Evolutionary conservation across 1,140 invertebrate genomes (phyloP).

Genomic region (Nephila pilipes): DNA sequence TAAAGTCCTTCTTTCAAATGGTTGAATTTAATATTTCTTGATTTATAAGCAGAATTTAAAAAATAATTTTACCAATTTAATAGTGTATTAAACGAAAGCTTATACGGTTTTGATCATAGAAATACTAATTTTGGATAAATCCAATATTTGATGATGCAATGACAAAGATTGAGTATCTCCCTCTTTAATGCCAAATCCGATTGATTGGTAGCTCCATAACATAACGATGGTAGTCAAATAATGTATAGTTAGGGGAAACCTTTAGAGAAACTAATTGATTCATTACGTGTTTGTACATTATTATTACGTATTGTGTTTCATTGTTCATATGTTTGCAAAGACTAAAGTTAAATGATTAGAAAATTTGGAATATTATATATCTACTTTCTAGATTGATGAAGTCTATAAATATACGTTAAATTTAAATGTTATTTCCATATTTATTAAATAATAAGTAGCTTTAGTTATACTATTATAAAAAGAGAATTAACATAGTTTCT

Average conservation of each 20-base stretch:
- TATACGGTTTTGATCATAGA: conserved; percentile 22
- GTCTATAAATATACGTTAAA: no score
- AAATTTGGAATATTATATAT: no score
- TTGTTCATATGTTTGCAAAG: not conserved
- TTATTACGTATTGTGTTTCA: conserved; percentile 37
- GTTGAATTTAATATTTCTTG: no score
- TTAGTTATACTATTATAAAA: no score
- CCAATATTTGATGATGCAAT: conserved; percentile 38
- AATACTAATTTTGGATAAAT: conserved; percentile 19
- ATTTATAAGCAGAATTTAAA: no score
- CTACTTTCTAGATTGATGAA: no score
- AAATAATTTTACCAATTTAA: no score
- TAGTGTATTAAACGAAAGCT: not conserved
- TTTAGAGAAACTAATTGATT: conserved; percentile 48
- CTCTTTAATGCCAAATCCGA: not conserved
- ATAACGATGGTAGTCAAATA: conserved; percentile 24
- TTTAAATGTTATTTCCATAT: no score
- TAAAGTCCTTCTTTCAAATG: no score
- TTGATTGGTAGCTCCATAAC: conserved; percentile 43
- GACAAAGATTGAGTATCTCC: conserved; percentile 61
- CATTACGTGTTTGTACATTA: conserved; percentile 13
- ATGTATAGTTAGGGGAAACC: conserved; percentile 51
- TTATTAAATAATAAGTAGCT: no score
- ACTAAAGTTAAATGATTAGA: no score
- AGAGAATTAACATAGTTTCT: no score